Conservation (phyloP, 1,140 invertebrate species). For the Megalonaias nervosa region DNA sequence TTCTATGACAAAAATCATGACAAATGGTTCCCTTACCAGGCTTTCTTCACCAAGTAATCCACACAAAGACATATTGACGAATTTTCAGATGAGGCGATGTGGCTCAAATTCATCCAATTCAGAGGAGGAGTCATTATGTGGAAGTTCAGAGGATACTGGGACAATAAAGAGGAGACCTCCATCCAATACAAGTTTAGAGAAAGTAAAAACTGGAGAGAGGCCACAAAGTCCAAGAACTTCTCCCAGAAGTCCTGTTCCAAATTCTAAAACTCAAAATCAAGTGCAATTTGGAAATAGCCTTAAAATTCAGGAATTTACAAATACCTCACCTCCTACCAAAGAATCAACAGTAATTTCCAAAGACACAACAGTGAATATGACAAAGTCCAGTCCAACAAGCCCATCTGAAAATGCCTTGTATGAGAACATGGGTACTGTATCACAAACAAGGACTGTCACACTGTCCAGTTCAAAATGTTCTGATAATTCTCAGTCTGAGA, state of each 20-base stretch:
- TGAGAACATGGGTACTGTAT: too few relatives aligned
- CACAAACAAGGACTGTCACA: constrained; percentile 9
- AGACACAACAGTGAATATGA: too few relatives aligned
- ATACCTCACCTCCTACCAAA: too few relatives aligned
- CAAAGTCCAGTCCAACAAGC: too few relatives aligned
- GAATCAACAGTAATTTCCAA: too few relatives aligned
- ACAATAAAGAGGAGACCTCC: constrained; percentile 71
- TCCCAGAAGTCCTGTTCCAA: constrained; percentile 11
- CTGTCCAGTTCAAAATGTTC: constrained; percentile 1
- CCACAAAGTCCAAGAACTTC: constrained; percentile 30
- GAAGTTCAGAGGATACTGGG: constrained; percentile 74
- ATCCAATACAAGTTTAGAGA: constrained; percentile 14
- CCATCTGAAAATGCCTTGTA: too few relatives aligned
- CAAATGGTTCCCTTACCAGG: constrained; percentile 66
- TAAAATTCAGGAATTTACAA: too few relatives aligned
- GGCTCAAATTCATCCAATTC: constrained; percentile 83
- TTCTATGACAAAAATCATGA: constrained; percentile 70
- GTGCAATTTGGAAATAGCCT: background rate
- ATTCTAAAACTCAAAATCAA: background rate
- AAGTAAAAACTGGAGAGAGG: constrained; percentile 23
- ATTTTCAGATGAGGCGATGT: constrained; percentile 54
- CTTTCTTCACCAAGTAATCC: constrained; percentile 60
- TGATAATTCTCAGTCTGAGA: constrained; percentile 27
- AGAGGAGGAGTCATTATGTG: constrained; percentile 88
- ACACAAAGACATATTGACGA: constrained; percentile 58